Percentiles rank a stretch among this genome's conserved stretches.
phyloP scores from a whole-genome alignment of 64 coral and sea anemone species.

The Stichodactyla mertensii region DNA sequence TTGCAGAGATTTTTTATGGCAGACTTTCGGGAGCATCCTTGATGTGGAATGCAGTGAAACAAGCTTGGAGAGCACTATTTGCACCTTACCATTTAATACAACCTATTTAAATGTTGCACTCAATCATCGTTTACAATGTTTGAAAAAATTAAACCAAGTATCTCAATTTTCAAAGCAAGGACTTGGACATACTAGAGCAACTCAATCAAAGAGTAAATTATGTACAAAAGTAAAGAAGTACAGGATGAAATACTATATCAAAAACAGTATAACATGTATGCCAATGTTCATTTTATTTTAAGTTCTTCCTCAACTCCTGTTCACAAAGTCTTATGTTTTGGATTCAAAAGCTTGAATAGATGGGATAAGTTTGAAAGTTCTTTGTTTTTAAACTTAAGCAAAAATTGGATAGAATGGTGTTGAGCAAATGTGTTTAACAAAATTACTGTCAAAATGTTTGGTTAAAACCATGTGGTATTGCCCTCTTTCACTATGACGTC shows the following conservation, averaged over 20 bases:
- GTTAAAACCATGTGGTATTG: no score
- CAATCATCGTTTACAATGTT: background rate
- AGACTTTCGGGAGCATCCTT: background rate
- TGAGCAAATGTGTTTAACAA: no score
- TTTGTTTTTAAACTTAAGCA: no score
- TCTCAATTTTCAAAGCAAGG: background rate
- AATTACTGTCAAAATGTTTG: no score
- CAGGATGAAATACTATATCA: background rate
- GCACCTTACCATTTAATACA: conserved; percentile 22
- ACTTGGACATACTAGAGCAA: no score
- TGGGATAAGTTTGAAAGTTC: no score
- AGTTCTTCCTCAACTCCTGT: background rate
- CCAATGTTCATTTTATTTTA: conserved; percentile 21
- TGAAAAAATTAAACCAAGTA: background rate
- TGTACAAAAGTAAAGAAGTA: no score
- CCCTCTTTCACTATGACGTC: no score
- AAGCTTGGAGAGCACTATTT: conserved; percentile 4
- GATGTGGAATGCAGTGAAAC: conserved; percentile 13
- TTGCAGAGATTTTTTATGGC: background rate
- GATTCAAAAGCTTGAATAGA: no score
- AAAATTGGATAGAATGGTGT: no score
- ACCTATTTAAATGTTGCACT: background rate
- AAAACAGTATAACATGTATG: background rate
- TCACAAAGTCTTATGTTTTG: background rate
- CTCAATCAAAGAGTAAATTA: no score